Evolutionary conservation across 2,797 vertebrate genomes (phyloP), one percentile per base, ranked within the genome.

Genomic region (Acestrorhynchus altus): DNA sequence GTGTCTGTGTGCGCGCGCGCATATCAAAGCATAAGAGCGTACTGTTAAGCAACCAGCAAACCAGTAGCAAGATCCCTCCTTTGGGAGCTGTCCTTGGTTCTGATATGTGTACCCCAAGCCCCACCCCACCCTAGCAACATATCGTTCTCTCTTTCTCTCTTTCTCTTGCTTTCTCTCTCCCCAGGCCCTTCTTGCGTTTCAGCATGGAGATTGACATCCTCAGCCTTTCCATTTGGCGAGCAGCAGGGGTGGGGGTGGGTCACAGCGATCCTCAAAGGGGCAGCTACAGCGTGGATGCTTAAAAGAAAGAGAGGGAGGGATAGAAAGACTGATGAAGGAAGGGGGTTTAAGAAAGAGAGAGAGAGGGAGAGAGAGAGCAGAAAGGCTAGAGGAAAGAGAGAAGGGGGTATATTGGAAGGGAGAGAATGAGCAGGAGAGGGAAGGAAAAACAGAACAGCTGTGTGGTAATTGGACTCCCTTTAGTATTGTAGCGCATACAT

Each of bases 401-500:
- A 54, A 51, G 26, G 80, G 81, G 72, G 86, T 42, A 68, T 65
- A 68, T 56, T 66, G 76, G 59, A 63, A 64, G 56, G 87, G 85
- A 83, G 82, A 85, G 74, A 81, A 70, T 35, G 60, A 67, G 82
- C 47, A 57, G 79, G 85, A 39, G 77, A 82, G 83, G 81, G 76
- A 71, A 84, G 80, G 84, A 83, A 88, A 89, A 90, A 90, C 87
- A 88, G 91, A 92, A 92, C 92, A 93, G 91, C 91, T 94, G 92
- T 90, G 87, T 88, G 86, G 87, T 93, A 93, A 92, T 93, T 93
- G 91, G 90, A 84, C 88, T 92, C 91, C 92, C 91, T 84, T 91
- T 83, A 88, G 91, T 91, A 91, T 92, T 91, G 93, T 91, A 92
- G 90, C 82, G 86, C 89, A 92, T 90, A 91, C 91, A 92, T 92